Evolutionary conservation across 2,888 invertebrate species (phyloP).

Genomic region (Andrena minutula): DNA sequence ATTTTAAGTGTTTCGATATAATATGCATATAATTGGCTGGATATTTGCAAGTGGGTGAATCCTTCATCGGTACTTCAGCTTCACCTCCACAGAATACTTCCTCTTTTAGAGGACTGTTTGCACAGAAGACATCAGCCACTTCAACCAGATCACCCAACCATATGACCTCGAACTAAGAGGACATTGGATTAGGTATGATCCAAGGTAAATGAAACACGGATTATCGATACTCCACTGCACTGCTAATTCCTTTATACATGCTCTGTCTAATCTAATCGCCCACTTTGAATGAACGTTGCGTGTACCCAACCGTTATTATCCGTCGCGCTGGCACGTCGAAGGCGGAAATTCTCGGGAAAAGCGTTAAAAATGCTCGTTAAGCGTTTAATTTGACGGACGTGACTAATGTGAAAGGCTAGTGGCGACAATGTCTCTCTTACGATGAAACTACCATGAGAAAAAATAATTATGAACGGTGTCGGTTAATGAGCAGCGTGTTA

Average conservation of each 20-base stretch:
- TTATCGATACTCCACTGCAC: not conserved
- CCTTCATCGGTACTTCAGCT: no score
- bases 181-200: no score
- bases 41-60: no score
- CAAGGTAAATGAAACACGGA: no score
- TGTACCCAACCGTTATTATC: no score
- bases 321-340: not conserved
- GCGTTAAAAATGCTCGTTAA: slow-evolving; percentile 53
- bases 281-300: not conserved
- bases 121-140: no score
- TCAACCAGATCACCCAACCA: no score
- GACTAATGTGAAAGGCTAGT: slow-evolving; percentile 22
- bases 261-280: not conserved
- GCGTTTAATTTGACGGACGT: slow-evolving; percentile 52
- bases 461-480: slow-evolving; percentile 30
- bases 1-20: no score
- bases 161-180: no score
- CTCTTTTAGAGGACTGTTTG: no score
- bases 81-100: no score
- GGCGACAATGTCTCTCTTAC: slow-evolving; percentile 26
- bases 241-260: not conserved
- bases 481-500: slow-evolving; percentile 9
- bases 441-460: slow-evolving; percentile 6
- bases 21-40: no score
- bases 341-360: slow-evolving; percentile 12